Percentiles rank a stretch among this genome's conserved stretches.
Evolutionary conservation across 2,113 vertebrate species (phyloP).

Genomic region (Pteropus alecto): DNA sequence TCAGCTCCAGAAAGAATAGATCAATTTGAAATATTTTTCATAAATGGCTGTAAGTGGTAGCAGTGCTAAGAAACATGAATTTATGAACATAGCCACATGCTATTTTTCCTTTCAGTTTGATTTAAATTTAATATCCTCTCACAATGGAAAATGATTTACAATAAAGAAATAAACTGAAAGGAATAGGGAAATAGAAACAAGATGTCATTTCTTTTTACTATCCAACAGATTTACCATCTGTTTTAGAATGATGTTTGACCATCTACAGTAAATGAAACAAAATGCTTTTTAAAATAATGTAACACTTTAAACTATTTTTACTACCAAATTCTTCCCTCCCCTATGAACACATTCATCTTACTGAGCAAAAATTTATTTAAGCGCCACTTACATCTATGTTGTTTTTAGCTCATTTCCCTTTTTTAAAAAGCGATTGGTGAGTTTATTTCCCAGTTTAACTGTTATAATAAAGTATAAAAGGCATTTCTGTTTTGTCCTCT

Average conservation of each 20-base stretch:
- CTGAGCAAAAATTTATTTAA: constrained; percentile 56
- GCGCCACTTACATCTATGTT: constrained; percentile 41
- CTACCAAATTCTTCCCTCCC: constrained; percentile 30
- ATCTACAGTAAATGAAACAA: constrained; percentile 62
- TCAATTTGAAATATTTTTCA: constrained; percentile 52
- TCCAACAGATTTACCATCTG: constrained; percentile 57
- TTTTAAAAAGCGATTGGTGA: constrained; percentile 59
- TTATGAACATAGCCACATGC: constrained; percentile 25
- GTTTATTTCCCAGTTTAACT: constrained; percentile 68
- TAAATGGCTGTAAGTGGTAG: constrained; percentile 71
- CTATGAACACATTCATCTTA: constrained; percentile 31
- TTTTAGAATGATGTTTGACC: constrained; percentile 66
- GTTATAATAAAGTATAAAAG: constrained; percentile 63
- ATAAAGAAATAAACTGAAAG: constrained; percentile 51
- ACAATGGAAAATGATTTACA: constrained; percentile 62
- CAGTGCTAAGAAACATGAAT: constrained; percentile 41
- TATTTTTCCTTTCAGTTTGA: constrained; percentile 32
- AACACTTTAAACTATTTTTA: constrained; percentile 56
- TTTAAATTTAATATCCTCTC: constrained; percentile 68
- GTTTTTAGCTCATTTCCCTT: constrained; percentile 71
- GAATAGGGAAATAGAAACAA: constrained; percentile 62
- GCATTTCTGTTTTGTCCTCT: constrained; percentile 47
- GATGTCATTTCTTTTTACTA: constrained; percentile 55
- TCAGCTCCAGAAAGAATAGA: constrained; percentile 35
- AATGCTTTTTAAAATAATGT: constrained; percentile 64